Percentiles rank a stretch among this genome's conserved stretches.
phyloP scores from a whole-genome alignment of 1,140 invertebrate genomes.

The Oedothorax gibbosus region DNA sequence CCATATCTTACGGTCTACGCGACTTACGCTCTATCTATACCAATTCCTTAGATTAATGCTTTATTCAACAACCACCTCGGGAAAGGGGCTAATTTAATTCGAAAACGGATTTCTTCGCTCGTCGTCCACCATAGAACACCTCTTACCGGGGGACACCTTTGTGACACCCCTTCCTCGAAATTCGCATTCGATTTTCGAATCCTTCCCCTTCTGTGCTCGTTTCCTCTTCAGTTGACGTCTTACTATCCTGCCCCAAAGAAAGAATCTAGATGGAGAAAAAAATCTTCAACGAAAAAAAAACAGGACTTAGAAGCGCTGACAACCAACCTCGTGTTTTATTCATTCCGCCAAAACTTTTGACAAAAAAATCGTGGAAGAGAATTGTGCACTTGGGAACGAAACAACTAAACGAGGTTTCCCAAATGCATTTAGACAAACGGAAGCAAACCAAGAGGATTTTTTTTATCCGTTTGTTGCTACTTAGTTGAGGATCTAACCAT shows the following conservation, averaged over 20 bases:
- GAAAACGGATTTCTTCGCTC: constrained; percentile 16
- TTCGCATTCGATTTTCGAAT: constrained; percentile 42
- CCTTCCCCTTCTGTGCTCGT: constrained; percentile 26
- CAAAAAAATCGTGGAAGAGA: not conserved
- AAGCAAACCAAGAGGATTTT: constrained; percentile 20
- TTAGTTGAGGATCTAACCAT: too few species aligned
- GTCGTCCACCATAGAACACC: not conserved
- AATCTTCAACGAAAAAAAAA: constrained; percentile 16
- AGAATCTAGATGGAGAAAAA: not conserved
- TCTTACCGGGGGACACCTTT: constrained; percentile 1
- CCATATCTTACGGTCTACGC: too few species aligned
- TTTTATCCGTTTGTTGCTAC: too few species aligned
- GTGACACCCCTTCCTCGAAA: not conserved
- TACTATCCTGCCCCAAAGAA: constrained; percentile 2
- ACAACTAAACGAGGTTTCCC: constrained; percentile 41
- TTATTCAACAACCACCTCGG: constrained; percentile 10
- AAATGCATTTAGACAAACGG: constrained; percentile 53
- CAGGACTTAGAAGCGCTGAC: constrained; percentile 15
- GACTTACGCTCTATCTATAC: too few species aligned
- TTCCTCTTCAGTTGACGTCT: constrained; percentile 10
- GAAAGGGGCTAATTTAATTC: constrained; percentile 33
- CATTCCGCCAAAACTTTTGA: constrained; percentile 37
- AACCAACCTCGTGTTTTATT: constrained; percentile 44
- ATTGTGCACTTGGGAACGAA: not conserved
- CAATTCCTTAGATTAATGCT: constrained; percentile 34